Conservation (phyloP, 2,113 vertebrate genomes). For the Lutjanus erythropterus region DNA sequence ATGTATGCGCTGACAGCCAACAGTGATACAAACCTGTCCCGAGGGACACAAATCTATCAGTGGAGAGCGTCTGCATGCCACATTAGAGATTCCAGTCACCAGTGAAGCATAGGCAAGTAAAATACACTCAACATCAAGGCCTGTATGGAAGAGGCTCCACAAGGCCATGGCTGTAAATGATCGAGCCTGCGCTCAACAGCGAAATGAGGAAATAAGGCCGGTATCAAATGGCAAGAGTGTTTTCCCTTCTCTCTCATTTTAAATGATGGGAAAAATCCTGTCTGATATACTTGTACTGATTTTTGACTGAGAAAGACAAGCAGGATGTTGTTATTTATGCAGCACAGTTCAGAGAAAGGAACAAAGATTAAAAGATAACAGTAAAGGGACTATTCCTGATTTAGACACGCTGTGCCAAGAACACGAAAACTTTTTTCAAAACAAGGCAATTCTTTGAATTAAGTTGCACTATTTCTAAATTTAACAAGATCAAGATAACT, state of each 20-base stretch:
- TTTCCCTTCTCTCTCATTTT: background rate
- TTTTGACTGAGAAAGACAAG: background rate
- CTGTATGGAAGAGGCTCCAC: constrained; percentile 33
- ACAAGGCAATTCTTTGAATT: background rate
- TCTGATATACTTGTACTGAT: background rate
- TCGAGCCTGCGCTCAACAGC: background rate
- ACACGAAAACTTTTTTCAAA: constrained; percentile 20
- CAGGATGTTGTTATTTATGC: constrained; percentile 43
- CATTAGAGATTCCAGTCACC: constrained; percentile 63
- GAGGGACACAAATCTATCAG: constrained; percentile 76
- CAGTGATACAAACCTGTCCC: constrained; percentile 77
- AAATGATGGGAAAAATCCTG: constrained; percentile 14
- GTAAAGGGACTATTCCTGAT: constrained; percentile 37
- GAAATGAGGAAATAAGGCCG: constrained; percentile 33
- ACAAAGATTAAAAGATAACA: constrained; percentile 41
- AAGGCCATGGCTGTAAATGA: constrained; percentile 70
- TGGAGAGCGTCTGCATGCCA: constrained; percentile 50
- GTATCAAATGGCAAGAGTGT: constrained; percentile 32
- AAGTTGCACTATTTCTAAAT: constrained; percentile 11
- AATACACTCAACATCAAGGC: constrained; percentile 59
- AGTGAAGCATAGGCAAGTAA: constrained; percentile 57
- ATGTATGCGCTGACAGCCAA: constrained; percentile 77
- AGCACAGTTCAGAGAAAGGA: constrained; percentile 34
- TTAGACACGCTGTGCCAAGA: constrained; percentile 3
- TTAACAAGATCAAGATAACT: background rate